Evolutionary conservation across 2,888 invertebrate genomes (phyloP), one percentile per base, ranked within the genome.

Genomic region (Cephonodes hylas): DNA sequence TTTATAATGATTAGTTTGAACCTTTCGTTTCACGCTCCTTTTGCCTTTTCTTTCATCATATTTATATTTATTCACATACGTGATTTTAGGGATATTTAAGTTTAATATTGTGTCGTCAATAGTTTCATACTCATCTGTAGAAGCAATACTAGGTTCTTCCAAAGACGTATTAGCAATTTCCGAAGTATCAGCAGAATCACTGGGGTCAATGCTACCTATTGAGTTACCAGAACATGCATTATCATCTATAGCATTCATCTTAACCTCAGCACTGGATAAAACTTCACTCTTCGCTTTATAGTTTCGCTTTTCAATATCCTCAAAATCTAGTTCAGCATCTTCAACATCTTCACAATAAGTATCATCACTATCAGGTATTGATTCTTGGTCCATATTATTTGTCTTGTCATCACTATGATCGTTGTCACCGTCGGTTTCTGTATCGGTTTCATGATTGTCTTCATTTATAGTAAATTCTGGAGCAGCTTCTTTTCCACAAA

Each of bases 1-100:
- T 68, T 76, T 79, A 7, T 68, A 61, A 66, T 86, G 84, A 23
- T 67, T 61, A 71, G 77, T 75, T 53, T 81, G 76, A 48, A 73
- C 71, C 73, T 89, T 90, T 42, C 90, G 85, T 75, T 91, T 89
- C 42, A 85, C 68, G 6, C 25, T 58, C 57, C 62, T 71, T 44
- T 60, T 68, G 13, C 46, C 68, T 42, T 62, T 65, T 23, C 62
- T 66, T 42, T 59, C 42, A 8, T 38, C 56, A 15, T 61, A 18
- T 64, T 58, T 63, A 42, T 58, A 60, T 66, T 44, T 68, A 66
- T 65, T 77, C 0, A 79, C 76, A 67, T 90, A 89, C 4, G 89
- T 89, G 59, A 67, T 59, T 64, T 76, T 79, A 3, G 90, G 89
- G 56, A 79, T 44, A 58, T 73, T 74, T 15, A 85, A 70, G 70